Percentiles rank a stretch among this genome's conserved stretches.
Conservation (phyloP, 64 coral and sea anemone genomes). For the Montipora foliosa region DNA sequence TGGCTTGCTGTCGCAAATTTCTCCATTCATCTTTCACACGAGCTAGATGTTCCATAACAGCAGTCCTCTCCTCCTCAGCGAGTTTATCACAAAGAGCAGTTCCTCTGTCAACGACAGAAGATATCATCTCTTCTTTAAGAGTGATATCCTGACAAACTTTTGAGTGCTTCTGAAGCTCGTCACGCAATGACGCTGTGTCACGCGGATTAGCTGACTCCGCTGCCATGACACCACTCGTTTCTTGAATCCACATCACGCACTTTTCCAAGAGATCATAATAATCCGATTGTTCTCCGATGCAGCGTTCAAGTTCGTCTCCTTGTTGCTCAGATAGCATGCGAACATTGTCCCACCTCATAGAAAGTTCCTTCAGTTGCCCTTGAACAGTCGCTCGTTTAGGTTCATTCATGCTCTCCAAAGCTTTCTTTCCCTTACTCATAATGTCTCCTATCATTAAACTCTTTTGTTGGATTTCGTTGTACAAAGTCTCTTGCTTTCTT, state of each 20-base stretch:
- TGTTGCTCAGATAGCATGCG: conserved; percentile 74
- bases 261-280: conserved; percentile 89
- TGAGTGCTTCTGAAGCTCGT: conserved; percentile 71
- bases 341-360: conserved; percentile 69
- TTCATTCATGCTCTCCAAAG: conserved; percentile 34
- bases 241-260: conserved; percentile 87
- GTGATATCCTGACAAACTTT: conserved; percentile 67
- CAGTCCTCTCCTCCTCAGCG: conserved; percentile 58
- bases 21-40: conserved; percentile 85
- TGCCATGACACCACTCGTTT: conserved; percentile 65
- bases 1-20: conserved; percentile 77
- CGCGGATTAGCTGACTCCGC: conserved; percentile 27
- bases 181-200: conserved; percentile 52
- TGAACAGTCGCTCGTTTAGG: conserved; percentile 59
- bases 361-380: conserved; percentile 50
- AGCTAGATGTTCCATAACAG: conserved; percentile 71
- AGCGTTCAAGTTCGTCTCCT: conserved; percentile 78
- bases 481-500: conserved; percentile 72
- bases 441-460: conserved; percentile 57
- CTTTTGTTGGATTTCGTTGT: conserved; percentile 78
- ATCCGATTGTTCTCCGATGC: conserved; percentile 84
- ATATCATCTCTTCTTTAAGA: conserved; percentile 29
- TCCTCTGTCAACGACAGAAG: conserved; percentile 69
- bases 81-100: conserved; percentile 67
- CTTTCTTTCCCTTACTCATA: conserved; percentile 48